A percentile compares a stretch with the other conserved stretches of the same genome.
These are phyloP conservation scores for Platerodrilus igneus DNA, from an alignment of 2,888 invertebrate species.

Conservation along the genomic window DNA sequence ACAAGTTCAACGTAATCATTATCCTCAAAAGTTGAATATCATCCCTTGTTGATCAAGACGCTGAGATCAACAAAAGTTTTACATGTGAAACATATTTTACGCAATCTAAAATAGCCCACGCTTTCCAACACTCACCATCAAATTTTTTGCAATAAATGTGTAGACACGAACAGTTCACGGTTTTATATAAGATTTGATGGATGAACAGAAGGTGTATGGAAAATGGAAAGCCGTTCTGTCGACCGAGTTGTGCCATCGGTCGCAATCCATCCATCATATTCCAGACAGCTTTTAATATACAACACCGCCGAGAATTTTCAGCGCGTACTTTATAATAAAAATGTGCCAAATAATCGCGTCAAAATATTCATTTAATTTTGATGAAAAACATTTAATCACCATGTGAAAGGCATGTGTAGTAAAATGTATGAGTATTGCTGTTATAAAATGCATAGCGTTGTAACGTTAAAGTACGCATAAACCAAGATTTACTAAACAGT, in stretches of 20 bases:
- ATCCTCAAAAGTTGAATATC: no score
- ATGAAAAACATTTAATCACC: constrained; percentile 7
- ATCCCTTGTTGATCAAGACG: no score
- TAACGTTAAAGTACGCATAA: constrained; percentile 20
- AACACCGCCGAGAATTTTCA: constrained; percentile 30
- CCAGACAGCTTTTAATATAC: constrained; percentile 42
- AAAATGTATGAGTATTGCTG: constrained; percentile 6
- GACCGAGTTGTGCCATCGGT: constrained; percentile 30
- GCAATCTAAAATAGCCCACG: no score
- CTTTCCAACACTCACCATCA: no score
- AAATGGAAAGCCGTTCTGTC: constrained; percentile 34
- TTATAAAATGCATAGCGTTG: constrained; percentile 25
- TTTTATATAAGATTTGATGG: constrained; percentile 38
- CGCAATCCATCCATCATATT: constrained; percentile 40
- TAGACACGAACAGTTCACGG: constrained; percentile 29
- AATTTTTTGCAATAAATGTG: constrained; percentile 19
- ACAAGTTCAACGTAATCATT: no score
- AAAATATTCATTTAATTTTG: constrained; percentile 17
- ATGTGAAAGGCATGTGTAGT: constrained; percentile 2
- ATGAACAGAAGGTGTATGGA: constrained; percentile 38
- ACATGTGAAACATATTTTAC: no score
- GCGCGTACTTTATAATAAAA: constrained; percentile 16
- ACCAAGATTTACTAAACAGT: constrained; percentile 25
- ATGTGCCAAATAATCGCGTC: constrained; percentile 18
- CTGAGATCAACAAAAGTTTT: no score